phyloP scores from a whole-genome alignment of 2,113 vertebrate species.

The Reinhardtius hippoglossoides region DNA sequence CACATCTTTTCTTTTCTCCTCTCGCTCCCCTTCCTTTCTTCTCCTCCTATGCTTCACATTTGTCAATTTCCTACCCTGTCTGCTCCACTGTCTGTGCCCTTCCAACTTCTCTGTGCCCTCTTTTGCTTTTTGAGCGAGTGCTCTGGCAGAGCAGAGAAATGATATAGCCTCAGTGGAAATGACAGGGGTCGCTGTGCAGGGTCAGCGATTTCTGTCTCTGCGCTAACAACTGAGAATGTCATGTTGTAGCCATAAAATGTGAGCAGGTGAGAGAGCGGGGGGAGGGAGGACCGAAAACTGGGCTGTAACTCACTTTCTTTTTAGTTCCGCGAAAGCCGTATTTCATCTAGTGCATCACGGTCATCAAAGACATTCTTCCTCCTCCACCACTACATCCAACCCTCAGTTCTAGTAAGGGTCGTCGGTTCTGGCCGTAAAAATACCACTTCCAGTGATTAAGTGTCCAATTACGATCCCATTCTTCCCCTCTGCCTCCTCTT shows the following conservation, averaged over 20 bases:
- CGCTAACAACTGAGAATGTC: conserved; percentile 27
- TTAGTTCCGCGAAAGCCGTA: neutral
- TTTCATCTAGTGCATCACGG: neutral
- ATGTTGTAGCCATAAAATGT: conserved; percentile 14
- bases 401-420: conserved; percentile 48
- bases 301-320: neutral
- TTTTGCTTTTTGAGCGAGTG: neutral
- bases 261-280: conserved; percentile 13
- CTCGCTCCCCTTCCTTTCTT: neutral
- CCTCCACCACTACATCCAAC: conserved; percentile 2
- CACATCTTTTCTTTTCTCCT: neutral
- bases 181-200: conserved; percentile 37
- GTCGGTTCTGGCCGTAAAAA: conserved; percentile 61
- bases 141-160: conserved; percentile 1
- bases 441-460: conserved; percentile 71
- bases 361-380: conserved; percentile 20
- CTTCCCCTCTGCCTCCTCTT: conserved; percentile 33
- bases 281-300: neutral
- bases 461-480: conserved; percentile 66
- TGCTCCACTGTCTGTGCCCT: neutral
- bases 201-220: conserved; percentile 33
- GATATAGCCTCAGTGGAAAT: conserved; percentile 28
- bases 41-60: conserved; percentile 3
- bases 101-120: conserved; percentile 1
- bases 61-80: neutral